Evolutionary conservation across 2,113 vertebrate genomes (phyloP), one percentile per base, ranked within the genome.

Genomic region (Peromyscus polionotus): DNA sequence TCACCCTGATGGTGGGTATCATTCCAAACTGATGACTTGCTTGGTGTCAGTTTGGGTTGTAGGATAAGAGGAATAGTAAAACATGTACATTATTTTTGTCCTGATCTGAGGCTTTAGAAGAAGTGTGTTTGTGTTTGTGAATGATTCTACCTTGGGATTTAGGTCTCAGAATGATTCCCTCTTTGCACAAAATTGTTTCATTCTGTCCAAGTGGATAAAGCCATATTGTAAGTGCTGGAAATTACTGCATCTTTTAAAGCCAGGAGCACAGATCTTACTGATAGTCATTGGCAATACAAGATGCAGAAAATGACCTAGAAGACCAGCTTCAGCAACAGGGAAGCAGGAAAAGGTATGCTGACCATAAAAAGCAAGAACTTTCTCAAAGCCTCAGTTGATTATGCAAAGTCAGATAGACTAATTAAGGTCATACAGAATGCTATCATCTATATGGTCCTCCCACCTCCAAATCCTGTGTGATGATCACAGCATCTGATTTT

Each of bases 381-480:
- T 90, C 65, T 94, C 42, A 39, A 39, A 5, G 3, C n/a, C 45
- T 67, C 28, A 61, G 73, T 86, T 93, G 83, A 87, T 45, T 11
- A 92, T 48, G 39, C 88, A 61, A 48, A 76, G n/a, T 90, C 48
- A 95, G 8, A 87, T n/a, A 59, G 39, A 12, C 68, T 93, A 80
- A 88, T 80, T 87, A 94, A 95, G 70, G 28, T 90, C 88, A 95
- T 24, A 85, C 3, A 85, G 84, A 94, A 90, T 75, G 31, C 72
- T 51, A 16, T 5, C 14, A 73, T 65, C 14, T 87, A 17, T 45
- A 39, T 68, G 28, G 39, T 57, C 9, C 86, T 12, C 0, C 12
- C 26, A 59, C 45, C 85, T 75, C 79, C 87, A 95, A 95, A 86
- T 88, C 63, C 88, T 87, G 0, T 57, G 14, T 51, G 67, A 22